Evolutionary conservation across 2,888 invertebrate species (phyloP).

Genomic region (Megamerina dolium): DNA sequence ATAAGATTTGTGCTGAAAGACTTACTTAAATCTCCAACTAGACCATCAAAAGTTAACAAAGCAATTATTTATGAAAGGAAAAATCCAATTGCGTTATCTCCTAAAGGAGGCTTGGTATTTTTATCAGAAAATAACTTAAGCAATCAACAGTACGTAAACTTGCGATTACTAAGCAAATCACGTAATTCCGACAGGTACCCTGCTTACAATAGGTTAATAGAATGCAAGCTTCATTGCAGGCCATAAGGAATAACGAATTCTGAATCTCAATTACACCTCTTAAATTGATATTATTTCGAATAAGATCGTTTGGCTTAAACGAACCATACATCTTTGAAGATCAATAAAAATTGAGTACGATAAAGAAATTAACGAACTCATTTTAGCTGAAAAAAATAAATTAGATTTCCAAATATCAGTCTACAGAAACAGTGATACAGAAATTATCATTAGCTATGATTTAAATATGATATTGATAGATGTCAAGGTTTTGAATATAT

Average conservation of each 20-base stretch:
- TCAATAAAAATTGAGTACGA: no score
- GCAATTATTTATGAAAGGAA: background rate
- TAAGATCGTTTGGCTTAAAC: no score
- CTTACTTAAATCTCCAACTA: background rate
- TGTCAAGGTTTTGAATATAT: no score
- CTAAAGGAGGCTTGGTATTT: background rate
- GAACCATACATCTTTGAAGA: no score
- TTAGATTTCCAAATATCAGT: no score
- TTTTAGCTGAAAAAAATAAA: no score
- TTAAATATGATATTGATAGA: no score
- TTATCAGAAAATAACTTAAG: constrained; percentile 1
- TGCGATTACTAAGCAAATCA: background rate
- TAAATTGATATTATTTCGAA: no score
- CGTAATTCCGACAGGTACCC: background rate
- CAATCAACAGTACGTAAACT: background rate
- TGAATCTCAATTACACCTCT: no score
- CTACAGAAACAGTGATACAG: no score
- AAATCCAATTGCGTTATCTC: background rate
- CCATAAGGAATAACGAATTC: background rate
- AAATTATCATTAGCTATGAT: no score
- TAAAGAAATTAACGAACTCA: no score
- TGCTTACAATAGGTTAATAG: background rate
- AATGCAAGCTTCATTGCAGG: background rate
- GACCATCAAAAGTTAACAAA: constrained; percentile 1
- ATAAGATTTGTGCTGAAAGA: background rate